A percentile compares a stretch with the other conserved stretches of the same genome.
Conservation (phyloP, 2,888 invertebrate genomes). For the Cryptocephalus primarius region DNA sequence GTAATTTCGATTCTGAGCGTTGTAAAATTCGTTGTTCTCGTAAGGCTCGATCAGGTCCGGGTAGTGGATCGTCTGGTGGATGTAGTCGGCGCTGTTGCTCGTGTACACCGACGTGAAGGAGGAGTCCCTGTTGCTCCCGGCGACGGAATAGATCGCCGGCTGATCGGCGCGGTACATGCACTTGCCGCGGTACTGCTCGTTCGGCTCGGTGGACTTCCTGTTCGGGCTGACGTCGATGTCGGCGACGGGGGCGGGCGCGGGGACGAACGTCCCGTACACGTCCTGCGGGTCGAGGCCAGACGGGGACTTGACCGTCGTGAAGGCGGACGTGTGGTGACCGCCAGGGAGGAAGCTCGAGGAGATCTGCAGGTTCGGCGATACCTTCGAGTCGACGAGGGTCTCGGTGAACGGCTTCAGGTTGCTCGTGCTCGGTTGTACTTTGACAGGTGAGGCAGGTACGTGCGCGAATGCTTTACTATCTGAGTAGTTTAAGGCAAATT, state of each 20-base stretch:
- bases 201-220: slow-evolving; percentile 29
- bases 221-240: slow-evolving; percentile 43
- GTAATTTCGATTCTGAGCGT: slow-evolving; percentile 40
- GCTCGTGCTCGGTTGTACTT: slow-evolving; percentile 7
- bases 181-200: slow-evolving; percentile 26
- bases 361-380: slow-evolving; percentile 25
- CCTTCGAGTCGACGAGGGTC: slow-evolving; percentile 44
- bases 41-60: slow-evolving; percentile 57
- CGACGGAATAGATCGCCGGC: slow-evolving; percentile 64
- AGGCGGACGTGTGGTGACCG: slow-evolving; percentile 44
- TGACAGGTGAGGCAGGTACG: slow-evolving; percentile 14
- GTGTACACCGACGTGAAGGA: slow-evolving; percentile 66
- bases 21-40: slow-evolving; percentile 38
- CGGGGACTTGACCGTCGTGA: slow-evolving; percentile 44
- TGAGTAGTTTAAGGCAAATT: slow-evolving; percentile 6
- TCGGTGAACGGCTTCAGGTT: slow-evolving; percentile 41
- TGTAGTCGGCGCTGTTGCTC: slow-evolving; percentile 50
- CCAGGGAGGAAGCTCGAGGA: slow-evolving; percentile 31
- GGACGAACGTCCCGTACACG: slow-evolving; percentile 41
- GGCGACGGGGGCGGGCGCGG: slow-evolving; percentile 42
- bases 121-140: slow-evolving; percentile 57
- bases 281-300: slow-evolving; percentile 38
- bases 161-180: slow-evolving; percentile 43
- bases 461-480: slow-evolving; percentile 1
- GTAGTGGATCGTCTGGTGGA: slow-evolving; percentile 51